Evolutionary conservation across 2,888 invertebrate species (phyloP), one percentile per base, ranked within the genome.

Genomic region (Spialia ferax): DNA sequence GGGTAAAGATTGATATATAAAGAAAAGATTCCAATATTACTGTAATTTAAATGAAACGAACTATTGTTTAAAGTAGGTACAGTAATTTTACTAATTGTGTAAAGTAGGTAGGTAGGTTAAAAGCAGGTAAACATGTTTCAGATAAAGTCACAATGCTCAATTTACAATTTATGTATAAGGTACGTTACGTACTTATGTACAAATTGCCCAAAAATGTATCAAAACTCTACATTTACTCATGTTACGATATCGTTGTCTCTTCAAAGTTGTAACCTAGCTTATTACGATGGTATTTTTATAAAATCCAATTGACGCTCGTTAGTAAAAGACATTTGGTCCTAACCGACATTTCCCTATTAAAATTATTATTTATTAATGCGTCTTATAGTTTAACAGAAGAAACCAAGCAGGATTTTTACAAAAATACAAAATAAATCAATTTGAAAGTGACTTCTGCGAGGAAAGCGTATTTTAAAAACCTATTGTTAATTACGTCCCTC

Each of bases 401-500:
- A 85, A 86, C 74, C 68, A 86, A 88, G 85, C 86, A 79, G 85
- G 84, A 81, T 80, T 75, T 79, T 82, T 86, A 88, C 85, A 85
- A 86, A 87, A 87, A 82, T 87, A 87, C 82, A 85, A 89, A 90
- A 88, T 74, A 73, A 89, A 89, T 85, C 77, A 79, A n/a, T 84
- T 79, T 86, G 86, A 84, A 80, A 80, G 84, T 84, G 78, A 80
- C 79, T 82, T 82, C 79, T 78, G 75, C 73, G 82, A 84, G 86
- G 85, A 83, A 86, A 87, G 87, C 85, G 86, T 83, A 83, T 85
- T 88, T 84, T 85, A 83, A 86, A 89, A 90, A 85, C 86, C 90
- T 92, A 93, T 92, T 91, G 93, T 89, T 90, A 92, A 91, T 93
- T 93, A 93, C 93, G 93, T 93, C 93, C 93, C 93, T 88, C 87